Percentiles rank a stretch among this genome's conserved stretches.
Evolutionary conservation across 2,113 vertebrate species (phyloP).

Genomic region (Phoenicopterus ruber): DNA sequence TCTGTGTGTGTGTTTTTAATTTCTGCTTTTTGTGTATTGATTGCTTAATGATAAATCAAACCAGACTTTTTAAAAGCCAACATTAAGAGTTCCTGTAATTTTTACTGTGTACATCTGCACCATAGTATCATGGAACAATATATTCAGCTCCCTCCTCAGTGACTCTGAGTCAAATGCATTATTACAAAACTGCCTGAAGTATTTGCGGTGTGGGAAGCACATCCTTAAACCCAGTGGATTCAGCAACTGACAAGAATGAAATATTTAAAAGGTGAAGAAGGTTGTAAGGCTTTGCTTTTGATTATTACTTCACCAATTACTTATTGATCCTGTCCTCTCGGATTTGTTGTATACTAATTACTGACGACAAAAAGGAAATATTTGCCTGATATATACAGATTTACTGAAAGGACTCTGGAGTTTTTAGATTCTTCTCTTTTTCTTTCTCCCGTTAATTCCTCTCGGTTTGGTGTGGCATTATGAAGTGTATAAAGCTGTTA

Average conservation of each 20-base stretch:
- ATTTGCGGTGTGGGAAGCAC: not conserved
- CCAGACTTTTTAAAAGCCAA: not conserved
- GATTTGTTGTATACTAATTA: not conserved
- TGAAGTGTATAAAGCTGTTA: not conserved
- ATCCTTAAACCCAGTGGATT: not conserved
- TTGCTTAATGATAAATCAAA: not conserved
- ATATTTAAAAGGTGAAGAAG: not conserved
- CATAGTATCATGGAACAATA: not conserved
- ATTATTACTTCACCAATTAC: conserved; percentile 7
- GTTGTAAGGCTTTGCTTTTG: not conserved
- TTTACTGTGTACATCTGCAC: not conserved
- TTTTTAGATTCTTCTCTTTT: not conserved
- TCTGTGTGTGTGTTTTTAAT: not conserved
- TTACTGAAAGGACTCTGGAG: not conserved
- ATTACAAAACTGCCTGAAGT: not conserved
- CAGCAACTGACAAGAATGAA: not conserved
- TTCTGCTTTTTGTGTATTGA: not conserved
- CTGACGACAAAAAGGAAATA: not conserved
- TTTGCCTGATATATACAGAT: not conserved
- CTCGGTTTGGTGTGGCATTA: not conserved
- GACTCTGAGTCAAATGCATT: not conserved
- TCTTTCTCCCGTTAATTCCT: not conserved
- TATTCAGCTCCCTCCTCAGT: not conserved
- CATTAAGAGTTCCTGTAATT: not conserved
- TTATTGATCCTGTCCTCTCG: not conserved